Evolutionary conservation across 2,113 vertebrate genomes (phyloP), one percentile per base, ranked within the genome.

Genomic region (Ceyx melanurus): DNA sequence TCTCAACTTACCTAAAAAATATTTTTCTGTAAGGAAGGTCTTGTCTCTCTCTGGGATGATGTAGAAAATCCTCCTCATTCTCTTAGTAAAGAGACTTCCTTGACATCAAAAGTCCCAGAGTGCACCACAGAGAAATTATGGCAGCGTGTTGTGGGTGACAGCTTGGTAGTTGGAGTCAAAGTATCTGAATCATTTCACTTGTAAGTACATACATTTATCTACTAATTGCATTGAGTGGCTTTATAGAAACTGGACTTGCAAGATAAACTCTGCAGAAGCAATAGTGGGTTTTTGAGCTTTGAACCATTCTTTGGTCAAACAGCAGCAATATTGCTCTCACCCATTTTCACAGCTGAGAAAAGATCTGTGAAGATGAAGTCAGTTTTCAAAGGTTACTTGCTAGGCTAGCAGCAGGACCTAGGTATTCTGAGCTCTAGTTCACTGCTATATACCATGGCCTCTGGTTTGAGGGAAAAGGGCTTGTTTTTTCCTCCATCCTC

Each of bases 31-130:
- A 96, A 99, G 99, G 98, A 98, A 94, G 97, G 96, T 87, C 98
- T 99, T 89, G 96, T 98, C 72, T 97, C 98, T 96, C 98, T 99
- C 87, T 99, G 98, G 98, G 98, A 99, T 95, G 97, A 98, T 26
- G 91, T 94, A 85, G 98, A 98, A 93, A 96, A 97, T 31, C 96
- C 97, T 96, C 89, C 95, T 50, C 87, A 82, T 76, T 92, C 81
- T 86, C 90, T 62, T 67, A 84, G 91, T 93, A 95, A 97, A 79
- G 89, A 96, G 89, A 74, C 80, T 60, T 42, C 89, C 53, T 77
- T 93, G 28, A 58, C 42, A 1, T 73, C 96, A 91, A 28, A 91
- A 42, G 92, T 95, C 78, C 92, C 96, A 92, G 92, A 97, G 51
- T 92, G 93, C 93, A 90, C 97, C 86, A 89, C 98, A 89, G 97